These are phyloP conservation scores for Agelas oroides DNA, from an alignment of 37 sponge, comb jelly and placozoan species.

Conservation along the genomic window DNA sequence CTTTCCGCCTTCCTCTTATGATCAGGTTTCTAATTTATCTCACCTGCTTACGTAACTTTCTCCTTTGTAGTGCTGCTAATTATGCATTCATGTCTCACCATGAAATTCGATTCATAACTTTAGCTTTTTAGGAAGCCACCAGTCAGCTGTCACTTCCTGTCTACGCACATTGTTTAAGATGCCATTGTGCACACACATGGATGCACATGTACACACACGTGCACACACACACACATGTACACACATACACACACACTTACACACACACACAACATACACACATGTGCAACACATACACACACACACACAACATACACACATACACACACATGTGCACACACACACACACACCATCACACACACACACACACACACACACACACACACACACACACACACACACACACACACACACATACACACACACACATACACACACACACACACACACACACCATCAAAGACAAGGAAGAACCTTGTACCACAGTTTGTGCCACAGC, in stretches of 20 bases:
- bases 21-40: background rate
- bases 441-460: slow-evolving; percentile 35
- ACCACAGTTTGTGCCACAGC: background rate
- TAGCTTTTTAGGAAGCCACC: no score
- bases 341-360: slow-evolving; percentile 55
- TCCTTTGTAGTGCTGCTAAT: no score
- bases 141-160: no score
- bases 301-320: slow-evolving; percentile 11
- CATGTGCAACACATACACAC: slow-evolving; percentile 6
- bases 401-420: slow-evolving; percentile 20
- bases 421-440: slow-evolving; percentile 45
- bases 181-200: no score
- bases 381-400: slow-evolving; percentile 61
- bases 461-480: background rate
- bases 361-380: slow-evolving; percentile 46
- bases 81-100: no score
- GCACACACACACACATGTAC: no score
- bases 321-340: slow-evolving; percentile 24
- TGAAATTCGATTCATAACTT: no score
- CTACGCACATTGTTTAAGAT: no score
- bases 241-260: no score
- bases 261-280: no score
- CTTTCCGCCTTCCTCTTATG: background rate
- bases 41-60: no score
- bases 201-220: no score